These are phyloP conservation scores for Agapornis canus DNA, from an alignment of 2,797 vertebrate species.

Conservation along the genomic window DNA sequence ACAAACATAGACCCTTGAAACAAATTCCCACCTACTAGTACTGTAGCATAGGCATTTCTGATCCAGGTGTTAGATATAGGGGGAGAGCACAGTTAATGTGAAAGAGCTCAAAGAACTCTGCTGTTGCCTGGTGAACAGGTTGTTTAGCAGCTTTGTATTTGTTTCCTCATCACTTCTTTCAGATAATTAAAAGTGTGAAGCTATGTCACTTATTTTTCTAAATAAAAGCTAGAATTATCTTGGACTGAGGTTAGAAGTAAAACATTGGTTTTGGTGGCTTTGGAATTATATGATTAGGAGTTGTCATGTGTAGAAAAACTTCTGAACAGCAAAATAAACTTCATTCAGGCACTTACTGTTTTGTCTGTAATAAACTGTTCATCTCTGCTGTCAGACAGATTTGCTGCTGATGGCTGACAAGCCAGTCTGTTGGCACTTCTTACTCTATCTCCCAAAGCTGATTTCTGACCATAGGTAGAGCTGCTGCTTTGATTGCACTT, in stretches of 20 bases:
- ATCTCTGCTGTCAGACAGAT: slow-evolving; percentile 18
- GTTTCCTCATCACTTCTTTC: not conserved
- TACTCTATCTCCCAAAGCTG: not conserved
- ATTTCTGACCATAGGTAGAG: not conserved
- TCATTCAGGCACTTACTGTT: not conserved
- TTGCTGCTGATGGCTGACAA: not conserved
- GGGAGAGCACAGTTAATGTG: not conserved
- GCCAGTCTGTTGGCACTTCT: not conserved
- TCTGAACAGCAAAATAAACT: not conserved
- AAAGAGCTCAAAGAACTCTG: not conserved
- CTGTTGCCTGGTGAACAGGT: not conserved
- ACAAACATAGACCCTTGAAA: not conserved
- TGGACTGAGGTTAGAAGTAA: not conserved
- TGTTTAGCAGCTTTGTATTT: not conserved
- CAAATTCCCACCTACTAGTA: not conserved
- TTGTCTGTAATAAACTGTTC: not conserved
- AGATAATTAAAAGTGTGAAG: not conserved
- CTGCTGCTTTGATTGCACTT: not conserved
- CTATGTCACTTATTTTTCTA: not conserved
- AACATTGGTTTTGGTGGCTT: not conserved
- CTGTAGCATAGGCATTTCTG: not conserved
- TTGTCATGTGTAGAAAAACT: not conserved
- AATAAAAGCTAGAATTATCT: not conserved
- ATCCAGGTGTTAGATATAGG: not conserved
- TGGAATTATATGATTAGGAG: not conserved